phyloP scores from a whole-genome alignment of 1,140 invertebrate species.

The Pantala flavescens region DNA sequence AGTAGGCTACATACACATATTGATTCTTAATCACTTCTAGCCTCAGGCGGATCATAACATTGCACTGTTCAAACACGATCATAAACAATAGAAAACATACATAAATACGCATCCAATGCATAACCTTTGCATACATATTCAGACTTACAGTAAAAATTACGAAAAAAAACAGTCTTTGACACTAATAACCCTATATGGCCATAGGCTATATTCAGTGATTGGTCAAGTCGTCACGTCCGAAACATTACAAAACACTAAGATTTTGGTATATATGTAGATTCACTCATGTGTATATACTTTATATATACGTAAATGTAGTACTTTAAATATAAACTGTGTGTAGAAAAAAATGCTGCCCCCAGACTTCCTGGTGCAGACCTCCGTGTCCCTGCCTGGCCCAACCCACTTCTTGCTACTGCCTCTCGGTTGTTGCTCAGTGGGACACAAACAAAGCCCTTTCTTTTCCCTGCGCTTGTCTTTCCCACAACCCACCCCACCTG shows the following conservation, averaged over 20 bases:
- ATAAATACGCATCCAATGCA: not conserved
- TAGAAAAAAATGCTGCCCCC: not conserved
- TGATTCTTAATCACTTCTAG: not conserved
- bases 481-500: not conserved
- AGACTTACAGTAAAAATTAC: not conserved
- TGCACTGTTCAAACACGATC: not conserved
- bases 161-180: not conserved
- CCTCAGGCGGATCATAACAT: slow-evolving; percentile 6
- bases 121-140: slow-evolving; percentile 2
- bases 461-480: not conserved
- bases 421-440: not conserved
- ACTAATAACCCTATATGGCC: not conserved
- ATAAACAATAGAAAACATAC: slow-evolving; percentile 4
- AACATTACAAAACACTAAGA: slow-evolving; percentile 4
- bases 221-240: slow-evolving; percentile 7
- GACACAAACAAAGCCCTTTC: not conserved
- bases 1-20: slow-evolving; percentile 4
- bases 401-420: not conserved
- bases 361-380: not conserved
- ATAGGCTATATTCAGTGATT: not conserved
- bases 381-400: not conserved
- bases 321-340: not conserved
- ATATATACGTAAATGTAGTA: not conserved
- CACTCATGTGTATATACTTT: not conserved
- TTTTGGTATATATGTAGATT: not conserved